A percentile compares a stretch with the other conserved stretches of the same genome.
Evolutionary conservation across 2,113 vertebrate genomes (phyloP).

Genomic region (Athene cunicularia): DNA sequence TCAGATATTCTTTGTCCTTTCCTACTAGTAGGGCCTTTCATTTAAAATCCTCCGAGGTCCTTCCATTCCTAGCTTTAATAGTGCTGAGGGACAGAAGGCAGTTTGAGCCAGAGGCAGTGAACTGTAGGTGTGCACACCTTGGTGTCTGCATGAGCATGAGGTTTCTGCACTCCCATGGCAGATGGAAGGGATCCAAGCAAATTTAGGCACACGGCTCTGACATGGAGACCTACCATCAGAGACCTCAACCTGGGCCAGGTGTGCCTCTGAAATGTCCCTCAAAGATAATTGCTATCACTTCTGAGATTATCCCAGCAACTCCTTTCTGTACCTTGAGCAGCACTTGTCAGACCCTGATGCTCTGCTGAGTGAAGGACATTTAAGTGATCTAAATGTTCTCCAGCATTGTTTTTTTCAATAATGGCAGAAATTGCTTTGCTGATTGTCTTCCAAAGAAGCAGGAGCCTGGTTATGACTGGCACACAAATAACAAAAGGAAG

Average conservation of each 20-base stretch:
- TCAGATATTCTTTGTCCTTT: background rate
- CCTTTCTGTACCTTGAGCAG: background rate
- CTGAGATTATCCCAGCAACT: background rate
- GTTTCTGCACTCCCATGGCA: background rate
- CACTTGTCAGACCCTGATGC: background rate
- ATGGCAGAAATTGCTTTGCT: background rate
- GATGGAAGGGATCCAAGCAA: background rate
- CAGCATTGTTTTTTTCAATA: background rate
- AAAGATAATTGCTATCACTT: background rate
- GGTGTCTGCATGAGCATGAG: background rate
- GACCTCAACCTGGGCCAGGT: background rate
- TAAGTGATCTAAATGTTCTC: background rate
- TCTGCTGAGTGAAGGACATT: background rate
- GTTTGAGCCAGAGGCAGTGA: background rate
- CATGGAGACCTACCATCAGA: background rate
- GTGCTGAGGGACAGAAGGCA: background rate
- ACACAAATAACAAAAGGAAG: constrained; percentile 24
- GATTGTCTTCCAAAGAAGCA: background rate
- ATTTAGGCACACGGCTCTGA: background rate
- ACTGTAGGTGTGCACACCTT: background rate
- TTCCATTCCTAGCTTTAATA: background rate
- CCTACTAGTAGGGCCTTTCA: background rate
- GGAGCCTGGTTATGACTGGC: background rate
- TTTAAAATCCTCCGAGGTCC: background rate
- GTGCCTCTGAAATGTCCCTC: background rate